Evolutionary conservation across 2,888 invertebrate genomes (phyloP), one percentile per base, ranked within the genome.

Genomic region (Amphiduros pacificus): DNA sequence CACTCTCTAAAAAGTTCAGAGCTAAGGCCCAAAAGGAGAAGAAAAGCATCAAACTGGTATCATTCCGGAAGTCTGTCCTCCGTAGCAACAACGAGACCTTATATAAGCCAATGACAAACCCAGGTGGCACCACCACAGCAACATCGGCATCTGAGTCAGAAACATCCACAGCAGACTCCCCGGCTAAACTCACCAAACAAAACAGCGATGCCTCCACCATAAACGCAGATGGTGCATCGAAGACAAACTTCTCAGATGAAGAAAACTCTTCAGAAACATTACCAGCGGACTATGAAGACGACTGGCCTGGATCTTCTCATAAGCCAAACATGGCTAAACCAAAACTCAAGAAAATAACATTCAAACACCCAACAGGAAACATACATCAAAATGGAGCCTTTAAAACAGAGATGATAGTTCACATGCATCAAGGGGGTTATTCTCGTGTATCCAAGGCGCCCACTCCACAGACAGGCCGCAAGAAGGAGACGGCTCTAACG

Each of bases 401-500:
- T 9, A 9, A 17, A 36, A 36, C 17, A 11, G 17, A 9, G 9
- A 22, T n/a, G n/a, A 22, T 44, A 6, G 22, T 20, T 44, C n/a
- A n/a, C n/a, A 36, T 36, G 36, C n/a, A n/a, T n/a, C n/a, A n/a
- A n/a, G n/a, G n/a, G n/a, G n/a, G n/a, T n/a, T n/a, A n/a, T n/a
- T n/a, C n/a, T n/a, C n/a, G n/a, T n/a, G 17, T 17, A 11, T 11
- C 11, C 9, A 36, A 17, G 17, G 36, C 36, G 17, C 11, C 36
- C 9, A 36, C 36, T 11, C 36, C 9, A 17, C n/a, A 44, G n/a
- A 27, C 31, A 1, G 49, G 22, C 2, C 53, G 36, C 2, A 26
- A 29, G 1, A 24, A 63, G 6, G 61, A 67, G n/a, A 66, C 68
- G 11, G 73, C 73, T 32, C 60, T 93, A 64, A 87, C 89, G 57